Percentiles rank a stretch among this genome's conserved stretches.
Conservation (phyloP, 1,140 invertebrate species). For the Halesus radiatus region DNA sequence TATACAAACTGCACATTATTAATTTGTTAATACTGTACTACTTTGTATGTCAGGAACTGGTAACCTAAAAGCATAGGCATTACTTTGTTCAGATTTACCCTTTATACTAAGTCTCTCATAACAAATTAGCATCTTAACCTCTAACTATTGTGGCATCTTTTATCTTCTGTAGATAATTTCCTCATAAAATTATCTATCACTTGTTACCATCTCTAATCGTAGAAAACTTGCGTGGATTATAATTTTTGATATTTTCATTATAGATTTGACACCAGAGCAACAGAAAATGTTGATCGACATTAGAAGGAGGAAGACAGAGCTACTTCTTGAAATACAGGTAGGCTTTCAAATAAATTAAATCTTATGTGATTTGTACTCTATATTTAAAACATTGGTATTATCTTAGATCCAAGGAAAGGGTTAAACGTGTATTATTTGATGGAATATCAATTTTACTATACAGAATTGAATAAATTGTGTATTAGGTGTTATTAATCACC, state of each 20-base stretch:
- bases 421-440: neutral
- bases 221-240: neutral
- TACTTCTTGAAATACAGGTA: conserved; percentile 94
- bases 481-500: neutral
- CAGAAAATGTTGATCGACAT: conserved; percentile 92
- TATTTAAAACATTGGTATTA: neutral
- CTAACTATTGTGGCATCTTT: no score
- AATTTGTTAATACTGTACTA: no score
- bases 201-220: neutral
- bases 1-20: no score
- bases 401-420: neutral
- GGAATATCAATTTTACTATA: no score
- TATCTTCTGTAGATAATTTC: no score
- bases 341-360: no score
- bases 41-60: no score
- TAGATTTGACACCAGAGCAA: conserved; percentile 93
- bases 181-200: neutral
- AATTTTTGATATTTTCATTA: conserved; percentile 62
- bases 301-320: conserved; percentile 88
- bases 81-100: neutral
- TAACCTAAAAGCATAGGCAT: neutral
- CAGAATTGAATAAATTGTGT: no score
- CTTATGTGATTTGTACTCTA: conserved; percentile 52
- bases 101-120: neutral
- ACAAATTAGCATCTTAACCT: neutral